Percentiles rank a stretch among this genome's conserved stretches.
phyloP scores from a whole-genome alignment of 2,888 invertebrate genomes.

The Noctua fimbriata region DNA sequence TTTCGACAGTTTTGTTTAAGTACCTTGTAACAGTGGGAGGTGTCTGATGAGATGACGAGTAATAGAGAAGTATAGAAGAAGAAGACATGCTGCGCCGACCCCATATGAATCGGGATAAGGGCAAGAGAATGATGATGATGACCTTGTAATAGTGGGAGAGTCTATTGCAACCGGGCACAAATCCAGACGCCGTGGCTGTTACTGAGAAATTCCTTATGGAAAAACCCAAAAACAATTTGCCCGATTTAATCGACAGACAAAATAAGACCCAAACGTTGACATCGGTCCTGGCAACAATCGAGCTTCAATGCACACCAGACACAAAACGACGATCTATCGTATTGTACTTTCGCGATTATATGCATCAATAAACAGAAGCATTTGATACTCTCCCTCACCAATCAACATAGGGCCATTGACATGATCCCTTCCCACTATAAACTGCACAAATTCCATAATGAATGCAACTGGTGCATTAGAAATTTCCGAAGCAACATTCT shows the following conservation, averaged over 20 bases:
- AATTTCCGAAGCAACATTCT: conserved; percentile 35
- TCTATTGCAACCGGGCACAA: too few relatives aligned
- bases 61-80: too few relatives aligned
- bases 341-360: conserved; percentile 4
- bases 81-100: too few relatives aligned
- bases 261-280: conserved; percentile 33
- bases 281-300: conserved; percentile 10
- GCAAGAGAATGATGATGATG: too few relatives aligned
- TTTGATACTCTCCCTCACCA: not conserved
- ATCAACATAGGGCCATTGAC: not conserved
- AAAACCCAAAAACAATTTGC: not conserved
- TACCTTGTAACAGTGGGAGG: too few relatives aligned
- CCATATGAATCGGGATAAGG: too few relatives aligned
- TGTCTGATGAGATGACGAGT: too few relatives aligned
- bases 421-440: not conserved
- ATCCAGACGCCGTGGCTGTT: not conserved
- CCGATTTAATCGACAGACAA: conserved; percentile 32
- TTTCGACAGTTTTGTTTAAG: too few relatives aligned
- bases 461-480: not conserved
- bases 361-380: conserved; percentile 15
- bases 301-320: conserved; percentile 35
- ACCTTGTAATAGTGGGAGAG: too few relatives aligned
- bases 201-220: not conserved
- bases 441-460: not conserved
- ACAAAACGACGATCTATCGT: conserved; percentile 38